A percentile compares a stretch with the other conserved stretches of the same genome.
Evolutionary conservation across 1,140 invertebrate species (phyloP).

Genomic region (Stegodyphus mimosarum): DNA sequence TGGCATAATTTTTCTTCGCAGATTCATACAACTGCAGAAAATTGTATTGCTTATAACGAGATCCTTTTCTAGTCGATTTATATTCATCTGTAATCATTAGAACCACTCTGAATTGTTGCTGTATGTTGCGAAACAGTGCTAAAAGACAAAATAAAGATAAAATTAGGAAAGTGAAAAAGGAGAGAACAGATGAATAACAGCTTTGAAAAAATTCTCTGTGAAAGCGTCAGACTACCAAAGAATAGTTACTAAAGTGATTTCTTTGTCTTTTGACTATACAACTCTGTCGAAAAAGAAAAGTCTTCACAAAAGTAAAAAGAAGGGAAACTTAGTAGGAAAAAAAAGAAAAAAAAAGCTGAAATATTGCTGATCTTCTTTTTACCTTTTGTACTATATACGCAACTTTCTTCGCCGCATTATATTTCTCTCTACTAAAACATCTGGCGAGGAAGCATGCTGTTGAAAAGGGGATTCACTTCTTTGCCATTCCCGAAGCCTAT

Average conservation of each 20-base stretch:
- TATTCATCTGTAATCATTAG: no score
- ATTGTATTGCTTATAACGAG: no score
- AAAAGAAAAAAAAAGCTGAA: slow-evolving; percentile 15
- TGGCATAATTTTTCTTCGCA: no score
- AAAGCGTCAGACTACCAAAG: slow-evolving; percentile 5
- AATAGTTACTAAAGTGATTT: slow-evolving; percentile 43
- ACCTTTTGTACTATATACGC: not conserved
- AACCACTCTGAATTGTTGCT: no score
- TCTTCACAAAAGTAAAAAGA: not conserved
- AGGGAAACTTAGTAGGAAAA: not conserved
- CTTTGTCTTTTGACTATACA: slow-evolving; percentile 31
- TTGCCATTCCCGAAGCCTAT: slow-evolving; percentile 46
- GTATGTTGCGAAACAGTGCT: no score
- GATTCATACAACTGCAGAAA: no score
- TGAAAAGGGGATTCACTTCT: slow-evolving; percentile 48
- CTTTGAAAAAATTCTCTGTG: not conserved
- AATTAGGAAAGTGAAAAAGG: not conserved
- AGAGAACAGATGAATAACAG: not conserved
- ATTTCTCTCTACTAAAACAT: slow-evolving; percentile 36
- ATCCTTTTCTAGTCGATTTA: no score
- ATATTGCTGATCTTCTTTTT: slow-evolving; percentile 36
- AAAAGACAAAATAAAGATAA: no score
- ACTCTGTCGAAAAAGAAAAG: not conserved
- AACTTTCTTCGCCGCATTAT: slow-evolving; percentile 2
- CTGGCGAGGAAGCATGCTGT: slow-evolving; percentile 18